Conservation (phyloP, 2,888 invertebrate genomes). For the Dorcus parallelipipedus region DNA sequence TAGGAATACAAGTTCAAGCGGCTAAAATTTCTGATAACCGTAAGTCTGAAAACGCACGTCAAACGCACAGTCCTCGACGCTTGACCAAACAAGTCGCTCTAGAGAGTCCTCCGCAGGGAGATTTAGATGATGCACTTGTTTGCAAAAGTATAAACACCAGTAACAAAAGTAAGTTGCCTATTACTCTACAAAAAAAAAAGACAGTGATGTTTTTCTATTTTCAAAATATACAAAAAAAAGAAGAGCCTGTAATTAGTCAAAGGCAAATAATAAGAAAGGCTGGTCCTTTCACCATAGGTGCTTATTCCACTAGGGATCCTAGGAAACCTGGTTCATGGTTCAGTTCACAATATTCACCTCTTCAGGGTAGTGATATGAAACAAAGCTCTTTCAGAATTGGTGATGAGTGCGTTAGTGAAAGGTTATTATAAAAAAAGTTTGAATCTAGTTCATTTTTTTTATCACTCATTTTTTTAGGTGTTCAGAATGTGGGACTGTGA, state of each 20-base stretch:
- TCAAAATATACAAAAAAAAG: slow-evolving; percentile 3
- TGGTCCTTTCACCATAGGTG: slow-evolving; percentile 54
- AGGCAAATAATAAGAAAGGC: slow-evolving; percentile 55
- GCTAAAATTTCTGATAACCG: slow-evolving; percentile 32
- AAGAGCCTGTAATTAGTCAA: slow-evolving; percentile 44
- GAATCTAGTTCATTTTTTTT: not conserved
- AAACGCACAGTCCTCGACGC: slow-evolving; percentile 62
- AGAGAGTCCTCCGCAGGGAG: slow-evolving; percentile 58
- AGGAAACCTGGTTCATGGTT: slow-evolving; percentile 57
- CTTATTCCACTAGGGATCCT: slow-evolving; percentile 53
- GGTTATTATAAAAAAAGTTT: slow-evolving; percentile 44
- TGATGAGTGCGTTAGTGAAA: slow-evolving; percentile 67
- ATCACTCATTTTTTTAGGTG: slow-evolving; percentile 52
- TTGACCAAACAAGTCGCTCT: slow-evolving; percentile 70
- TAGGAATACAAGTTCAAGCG: slow-evolving; percentile 53
- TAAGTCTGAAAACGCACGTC: slow-evolving; percentile 32
- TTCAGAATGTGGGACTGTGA: slow-evolving; percentile 84
- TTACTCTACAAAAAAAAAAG: not conserved
- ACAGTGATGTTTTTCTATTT: slow-evolving; percentile 5
- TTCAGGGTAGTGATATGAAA: slow-evolving; percentile 49
- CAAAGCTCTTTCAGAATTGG: slow-evolving; percentile 65
- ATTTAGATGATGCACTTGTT: slow-evolving; percentile 36
- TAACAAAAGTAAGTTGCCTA: slow-evolving; percentile 36
- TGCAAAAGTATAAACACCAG: slow-evolving; percentile 38
- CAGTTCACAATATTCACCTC: slow-evolving; percentile 43